Evolutionary conservation across 2,113 vertebrate genomes (phyloP).

Genomic region (Tursiops truncatus): DNA sequence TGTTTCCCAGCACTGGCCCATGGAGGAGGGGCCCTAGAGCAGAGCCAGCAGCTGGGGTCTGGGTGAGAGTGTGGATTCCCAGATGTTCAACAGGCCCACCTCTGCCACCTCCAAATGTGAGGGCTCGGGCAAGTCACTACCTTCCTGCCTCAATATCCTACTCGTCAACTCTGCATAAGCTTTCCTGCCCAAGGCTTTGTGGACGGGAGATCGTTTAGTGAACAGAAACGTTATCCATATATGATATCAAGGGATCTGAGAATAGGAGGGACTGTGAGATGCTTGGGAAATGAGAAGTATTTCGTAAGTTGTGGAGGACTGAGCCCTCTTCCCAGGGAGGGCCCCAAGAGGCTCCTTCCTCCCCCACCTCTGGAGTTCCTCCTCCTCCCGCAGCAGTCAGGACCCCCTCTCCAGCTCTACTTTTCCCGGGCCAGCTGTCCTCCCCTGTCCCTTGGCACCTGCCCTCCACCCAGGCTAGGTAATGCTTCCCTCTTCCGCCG

Average conservation of each 20-base stretch:
- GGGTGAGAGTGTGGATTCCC: neutral
- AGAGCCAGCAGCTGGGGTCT: neutral
- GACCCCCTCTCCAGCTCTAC: no score
- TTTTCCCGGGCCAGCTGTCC: neutral
- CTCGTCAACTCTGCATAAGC: neutral
- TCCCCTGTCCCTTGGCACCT: neutral
- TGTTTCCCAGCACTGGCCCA: neutral
- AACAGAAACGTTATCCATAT: neutral
- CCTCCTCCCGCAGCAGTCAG: neutral
- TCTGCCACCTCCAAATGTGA: neutral
- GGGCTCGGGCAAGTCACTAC: neutral
- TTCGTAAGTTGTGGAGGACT: neutral
- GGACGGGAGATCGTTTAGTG: neutral
- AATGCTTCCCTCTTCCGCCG: neutral
- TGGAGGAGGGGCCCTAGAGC: neutral
- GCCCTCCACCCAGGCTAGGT: no score
- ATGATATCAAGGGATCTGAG: neutral
- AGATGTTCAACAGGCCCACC: neutral
- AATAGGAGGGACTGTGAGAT: neutral
- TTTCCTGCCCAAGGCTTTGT: neutral
- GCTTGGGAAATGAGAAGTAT: neutral
- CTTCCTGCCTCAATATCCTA: neutral
- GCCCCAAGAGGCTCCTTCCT: neutral
- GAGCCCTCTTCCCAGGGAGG: neutral
- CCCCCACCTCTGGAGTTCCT: neutral